phyloP scores from a whole-genome alignment of 35 echinoderm and acorn worm species.

The Anneissia japonica region DNA sequence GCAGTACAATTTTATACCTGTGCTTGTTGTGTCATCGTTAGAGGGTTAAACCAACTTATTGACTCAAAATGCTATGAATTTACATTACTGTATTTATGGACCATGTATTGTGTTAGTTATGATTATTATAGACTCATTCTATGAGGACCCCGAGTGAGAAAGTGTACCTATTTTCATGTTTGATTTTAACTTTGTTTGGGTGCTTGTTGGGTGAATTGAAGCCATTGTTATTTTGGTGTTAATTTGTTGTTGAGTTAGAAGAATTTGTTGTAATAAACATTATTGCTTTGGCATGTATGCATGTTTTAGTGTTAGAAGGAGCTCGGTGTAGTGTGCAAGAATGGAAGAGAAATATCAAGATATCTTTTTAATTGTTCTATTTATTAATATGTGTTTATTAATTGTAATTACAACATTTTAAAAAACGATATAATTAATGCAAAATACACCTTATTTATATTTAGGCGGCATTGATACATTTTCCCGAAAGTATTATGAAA shows the following conservation, averaged over 20 bases:
- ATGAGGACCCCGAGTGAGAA: too few relatives aligned
- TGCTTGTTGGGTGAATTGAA: neutral
- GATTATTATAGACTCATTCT: too few relatives aligned
- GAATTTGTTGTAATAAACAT: too few relatives aligned
- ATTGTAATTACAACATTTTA: too few relatives aligned
- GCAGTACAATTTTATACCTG: too few relatives aligned
- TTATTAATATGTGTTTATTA: neutral
- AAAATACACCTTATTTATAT: constrained; percentile 1
- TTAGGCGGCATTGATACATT: neutral
- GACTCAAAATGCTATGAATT: too few relatives aligned
- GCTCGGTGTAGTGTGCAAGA: neutral
- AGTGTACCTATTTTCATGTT: neutral
- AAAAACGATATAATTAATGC: neutral
- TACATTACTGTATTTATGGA: too few relatives aligned
- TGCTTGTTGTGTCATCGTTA: too few relatives aligned
- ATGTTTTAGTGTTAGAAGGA: neutral
- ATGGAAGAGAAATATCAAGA: neutral
- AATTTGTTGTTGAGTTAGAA: neutral
- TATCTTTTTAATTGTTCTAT: neutral
- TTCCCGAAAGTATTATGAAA: neutral
- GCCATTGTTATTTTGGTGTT: neutral
- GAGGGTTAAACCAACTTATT: too few relatives aligned
- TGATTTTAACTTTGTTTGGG: neutral
- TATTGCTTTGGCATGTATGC: neutral
- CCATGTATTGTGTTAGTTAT: too few relatives aligned